Conservation (phyloP, 2,888 invertebrate species). For the Callimorpha dominula region DNA sequence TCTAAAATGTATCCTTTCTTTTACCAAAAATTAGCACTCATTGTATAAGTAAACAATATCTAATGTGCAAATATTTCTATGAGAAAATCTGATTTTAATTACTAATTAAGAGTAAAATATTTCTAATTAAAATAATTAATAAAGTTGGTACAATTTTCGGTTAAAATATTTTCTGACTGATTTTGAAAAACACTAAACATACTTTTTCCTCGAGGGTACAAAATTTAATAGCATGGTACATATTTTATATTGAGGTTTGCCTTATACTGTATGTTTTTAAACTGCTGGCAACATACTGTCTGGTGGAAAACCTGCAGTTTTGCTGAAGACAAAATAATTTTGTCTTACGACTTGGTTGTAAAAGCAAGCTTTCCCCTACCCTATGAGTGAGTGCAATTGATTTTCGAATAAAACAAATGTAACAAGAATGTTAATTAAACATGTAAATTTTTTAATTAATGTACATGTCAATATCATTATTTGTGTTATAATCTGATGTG, state of each 20-base stretch:
- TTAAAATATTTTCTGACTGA: not conserved
- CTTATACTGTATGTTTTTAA: not conserved
- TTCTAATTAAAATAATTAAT: constrained; percentile 5
- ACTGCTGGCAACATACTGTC: not conserved
- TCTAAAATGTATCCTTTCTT: constrained; percentile 17
- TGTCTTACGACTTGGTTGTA: not conserved
- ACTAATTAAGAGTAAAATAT: constrained; percentile 6
- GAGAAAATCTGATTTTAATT: constrained; percentile 20
- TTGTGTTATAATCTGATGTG: too few species aligned
- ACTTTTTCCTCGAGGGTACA: not conserved
- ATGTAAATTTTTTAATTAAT: too few species aligned
- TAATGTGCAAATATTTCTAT: constrained; percentile 25
- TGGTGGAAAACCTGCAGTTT: not conserved
- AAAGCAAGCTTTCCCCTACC: not conserved
- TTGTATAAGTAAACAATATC: constrained; percentile 23
- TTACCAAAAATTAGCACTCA: constrained; percentile 25
- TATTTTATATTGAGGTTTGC: not conserved
- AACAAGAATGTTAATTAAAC: not conserved
- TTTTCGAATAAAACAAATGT: not conserved
- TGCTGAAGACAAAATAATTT: not conserved
- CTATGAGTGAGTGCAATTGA: not conserved
- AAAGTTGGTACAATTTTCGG: not conserved
- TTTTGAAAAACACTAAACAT: not conserved
- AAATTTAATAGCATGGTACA: too few species aligned
- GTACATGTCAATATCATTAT: too few species aligned